These are phyloP conservation scores for Lasioglossum villosulum DNA, from an alignment of 2,888 invertebrate species.

Conservation along the genomic window DNA sequence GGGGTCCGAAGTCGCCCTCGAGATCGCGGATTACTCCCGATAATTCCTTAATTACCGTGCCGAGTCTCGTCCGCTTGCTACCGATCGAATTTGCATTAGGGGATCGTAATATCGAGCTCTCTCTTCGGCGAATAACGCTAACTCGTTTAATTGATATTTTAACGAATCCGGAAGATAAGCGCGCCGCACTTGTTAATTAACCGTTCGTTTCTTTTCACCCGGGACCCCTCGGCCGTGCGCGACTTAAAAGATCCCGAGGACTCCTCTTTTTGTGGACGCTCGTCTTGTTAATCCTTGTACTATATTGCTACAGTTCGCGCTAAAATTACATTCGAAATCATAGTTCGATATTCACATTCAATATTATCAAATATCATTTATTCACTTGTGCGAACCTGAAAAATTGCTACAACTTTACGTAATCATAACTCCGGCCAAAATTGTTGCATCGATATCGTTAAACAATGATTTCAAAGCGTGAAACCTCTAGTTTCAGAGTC, in stretches of 20 bases:
- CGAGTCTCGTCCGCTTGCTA: not conserved
- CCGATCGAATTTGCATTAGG: constrained; percentile 10
- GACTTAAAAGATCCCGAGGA: not conserved
- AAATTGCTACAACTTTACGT: no score
- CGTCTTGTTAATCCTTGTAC: not conserved
- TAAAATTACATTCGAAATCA: not conserved
- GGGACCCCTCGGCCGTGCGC: not conserved
- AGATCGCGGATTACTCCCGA: not conserved
- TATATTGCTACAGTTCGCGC: not conserved
- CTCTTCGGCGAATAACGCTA: not conserved
- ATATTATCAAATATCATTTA: no score
- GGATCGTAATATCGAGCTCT: not conserved
- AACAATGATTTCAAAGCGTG: no score
- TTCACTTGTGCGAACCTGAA: no score
- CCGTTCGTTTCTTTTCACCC: not conserved
- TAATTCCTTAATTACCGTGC: constrained; percentile 6
- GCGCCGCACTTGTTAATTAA: not conserved
- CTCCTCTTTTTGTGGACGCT: not conserved
- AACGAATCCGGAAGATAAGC: not conserved
- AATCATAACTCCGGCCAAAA: no score
- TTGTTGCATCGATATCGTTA: no score
- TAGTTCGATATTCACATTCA: not conserved
- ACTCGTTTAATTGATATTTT: constrained; percentile 13
- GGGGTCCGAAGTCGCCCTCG: not conserved
- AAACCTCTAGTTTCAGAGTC: no score